Conservation (phyloP, 2,888 invertebrate species). For the Drosophila greeni region DNA sequence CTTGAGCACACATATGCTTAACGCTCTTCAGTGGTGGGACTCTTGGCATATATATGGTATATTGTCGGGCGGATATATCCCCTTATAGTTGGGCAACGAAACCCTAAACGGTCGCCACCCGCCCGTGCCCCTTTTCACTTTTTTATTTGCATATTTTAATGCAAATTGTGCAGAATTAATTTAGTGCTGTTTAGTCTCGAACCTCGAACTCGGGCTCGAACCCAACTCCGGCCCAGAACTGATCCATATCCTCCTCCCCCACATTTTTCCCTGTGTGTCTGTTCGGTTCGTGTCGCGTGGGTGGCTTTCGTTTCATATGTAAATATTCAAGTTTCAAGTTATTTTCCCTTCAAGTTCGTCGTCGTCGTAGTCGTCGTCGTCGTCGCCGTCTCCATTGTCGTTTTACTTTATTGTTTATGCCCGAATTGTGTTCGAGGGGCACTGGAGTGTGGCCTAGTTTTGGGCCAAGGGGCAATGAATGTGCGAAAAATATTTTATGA, state of each 20-base stretch:
- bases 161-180: slow-evolving; percentile 75
- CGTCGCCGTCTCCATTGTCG: slow-evolving; percentile 48
- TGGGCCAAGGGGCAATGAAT: slow-evolving; percentile 38
- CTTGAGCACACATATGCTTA: slow-evolving; percentile 68
- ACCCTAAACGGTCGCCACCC: slow-evolving; percentile 53
- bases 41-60: slow-evolving; percentile 35
- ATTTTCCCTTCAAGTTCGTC: slow-evolving; percentile 65
- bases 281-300: slow-evolving; percentile 59
- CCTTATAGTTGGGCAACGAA: slow-evolving; percentile 24
- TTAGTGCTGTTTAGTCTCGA: slow-evolving; percentile 72
- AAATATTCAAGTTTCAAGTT: slow-evolving; percentile 71
- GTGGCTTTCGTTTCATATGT: slow-evolving; percentile 69
- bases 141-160: slow-evolving; percentile 74
- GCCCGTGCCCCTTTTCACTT: slow-evolving; percentile 49
- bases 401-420: slow-evolving; percentile 68
- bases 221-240: slow-evolving; percentile 10
- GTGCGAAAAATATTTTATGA: slow-evolving; percentile 70
- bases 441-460: slow-evolving; percentile 70
- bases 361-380: slow-evolving; percentile 51
- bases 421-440: slow-evolving; percentile 57
- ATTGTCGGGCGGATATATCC: slow-evolving; percentile 16
- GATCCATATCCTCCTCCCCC: slow-evolving; percentile 14
- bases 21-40: slow-evolving; percentile 59
- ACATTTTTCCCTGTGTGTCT: slow-evolving; percentile 35
- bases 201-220: slow-evolving; percentile 11